Percentiles rank a stretch among this genome's conserved stretches.
Conservation (phyloP, 2,113 vertebrate genomes). For the Oryzias curvinotus region DNA sequence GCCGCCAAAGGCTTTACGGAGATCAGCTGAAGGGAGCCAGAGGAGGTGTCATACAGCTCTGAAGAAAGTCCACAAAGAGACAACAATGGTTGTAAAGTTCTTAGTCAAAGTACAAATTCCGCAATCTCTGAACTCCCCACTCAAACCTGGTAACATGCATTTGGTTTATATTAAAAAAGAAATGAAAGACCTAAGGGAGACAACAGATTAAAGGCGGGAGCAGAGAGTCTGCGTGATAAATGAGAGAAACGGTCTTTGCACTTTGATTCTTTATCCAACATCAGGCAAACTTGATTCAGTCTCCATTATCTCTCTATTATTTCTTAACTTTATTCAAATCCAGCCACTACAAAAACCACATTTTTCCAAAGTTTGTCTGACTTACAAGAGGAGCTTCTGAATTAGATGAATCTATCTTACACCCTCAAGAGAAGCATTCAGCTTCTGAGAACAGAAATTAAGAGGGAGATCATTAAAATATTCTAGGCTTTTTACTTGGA, state of each 20-base stretch:
- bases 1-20: conserved; percentile 87
- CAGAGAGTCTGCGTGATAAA: conserved; percentile 48
- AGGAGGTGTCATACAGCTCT: conserved; percentile 92
- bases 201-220: conserved; percentile 33
- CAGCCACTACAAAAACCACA: conserved; percentile 44
- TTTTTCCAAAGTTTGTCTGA: conserved; percentile 21
- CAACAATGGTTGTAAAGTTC: conserved; percentile 45
- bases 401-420: conserved; percentile 24
- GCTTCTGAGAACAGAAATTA: conserved; percentile 23
- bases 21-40: conserved; percentile 94
- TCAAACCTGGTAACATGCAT: conserved; percentile 15
- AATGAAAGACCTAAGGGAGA: conserved; percentile 45
- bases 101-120: conserved; percentile 33
- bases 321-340: conserved; percentile 55
- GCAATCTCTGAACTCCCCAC: conserved; percentile 6
- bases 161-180: conserved; percentile 75
- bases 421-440: conserved; percentile 29
- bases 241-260: conserved; percentile 49
- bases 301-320: conserved; percentile 10
- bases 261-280: conserved; percentile 43
- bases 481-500: conserved; percentile 1
- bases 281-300: conserved; percentile 41
- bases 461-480: conserved; percentile 19
- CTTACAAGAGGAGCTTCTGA: conserved; percentile 30
- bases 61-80: conserved; percentile 57